A percentile compares a stretch with the other conserved stretches of the same genome.
phyloP scores from a whole-genome alignment of 2,113 vertebrate species.

The Pollimyrus isidori region DNA sequence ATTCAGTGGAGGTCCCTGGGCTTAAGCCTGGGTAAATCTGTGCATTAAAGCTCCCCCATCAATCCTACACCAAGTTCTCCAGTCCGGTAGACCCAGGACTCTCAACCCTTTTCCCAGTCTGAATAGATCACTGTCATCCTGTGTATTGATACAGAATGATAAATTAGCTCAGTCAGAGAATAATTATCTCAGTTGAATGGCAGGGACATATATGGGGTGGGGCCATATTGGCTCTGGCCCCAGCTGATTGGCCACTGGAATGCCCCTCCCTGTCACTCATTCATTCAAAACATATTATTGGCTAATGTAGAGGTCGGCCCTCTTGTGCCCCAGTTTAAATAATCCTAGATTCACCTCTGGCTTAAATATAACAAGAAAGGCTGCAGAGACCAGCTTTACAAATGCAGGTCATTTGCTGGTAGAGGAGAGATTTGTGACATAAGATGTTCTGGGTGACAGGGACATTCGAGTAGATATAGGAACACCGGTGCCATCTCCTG shows the following conservation, averaged over 20 bases:
- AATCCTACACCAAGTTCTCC: not conserved
- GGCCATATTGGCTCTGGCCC: not conserved
- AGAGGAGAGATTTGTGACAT: not conserved
- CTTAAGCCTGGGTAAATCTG: not conserved
- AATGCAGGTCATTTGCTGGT: not conserved
- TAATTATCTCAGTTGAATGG: not conserved
- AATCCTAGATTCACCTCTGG: not conserved
- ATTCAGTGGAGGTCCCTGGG: not conserved
- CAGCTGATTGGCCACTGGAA: not conserved
- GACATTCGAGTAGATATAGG: not conserved
- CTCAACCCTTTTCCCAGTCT: not conserved
- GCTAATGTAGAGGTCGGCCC: not conserved
- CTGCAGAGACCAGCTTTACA: not conserved
- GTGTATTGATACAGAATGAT: not conserved
- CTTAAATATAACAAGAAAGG: not conserved
- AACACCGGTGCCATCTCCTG: not conserved
- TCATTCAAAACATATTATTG: not conserved
- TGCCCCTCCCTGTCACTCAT: not conserved
- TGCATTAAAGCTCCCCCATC: not conserved
- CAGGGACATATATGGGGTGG: not conserved
- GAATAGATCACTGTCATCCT: not conserved
- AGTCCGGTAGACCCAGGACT: not conserved
- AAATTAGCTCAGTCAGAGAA: not conserved
- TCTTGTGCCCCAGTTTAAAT: not conserved
- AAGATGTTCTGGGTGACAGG: not conserved